Evolutionary conservation across 2,113 vertebrate genomes (phyloP).

Genomic region (Sphyrna mokarran): DNA sequence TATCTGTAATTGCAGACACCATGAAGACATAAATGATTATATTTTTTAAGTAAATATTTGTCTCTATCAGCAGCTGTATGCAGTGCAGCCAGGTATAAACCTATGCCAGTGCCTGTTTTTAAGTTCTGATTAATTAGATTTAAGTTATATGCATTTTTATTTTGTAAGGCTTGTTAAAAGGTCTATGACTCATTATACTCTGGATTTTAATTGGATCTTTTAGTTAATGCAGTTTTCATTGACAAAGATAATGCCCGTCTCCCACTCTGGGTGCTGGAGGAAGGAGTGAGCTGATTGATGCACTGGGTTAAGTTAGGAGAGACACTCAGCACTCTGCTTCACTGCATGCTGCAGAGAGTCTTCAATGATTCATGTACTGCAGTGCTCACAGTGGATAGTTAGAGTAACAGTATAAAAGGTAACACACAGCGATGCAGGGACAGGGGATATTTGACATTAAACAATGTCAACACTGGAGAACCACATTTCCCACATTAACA

Average conservation of each 20-base stretch:
- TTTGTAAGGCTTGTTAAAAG: neutral
- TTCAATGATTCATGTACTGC: conserved; percentile 26
- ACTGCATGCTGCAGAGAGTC: conserved; percentile 14
- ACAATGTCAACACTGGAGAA: neutral
- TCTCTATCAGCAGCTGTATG: conserved; percentile 1
- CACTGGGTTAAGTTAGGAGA: neutral
- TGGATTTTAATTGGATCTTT: neutral
- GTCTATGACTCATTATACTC: neutral
- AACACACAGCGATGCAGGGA: neutral
- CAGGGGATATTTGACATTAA: conserved; percentile 5
- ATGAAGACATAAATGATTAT: neutral
- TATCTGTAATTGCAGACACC: neutral
- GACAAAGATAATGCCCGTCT: neutral
- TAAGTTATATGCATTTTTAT: no score
- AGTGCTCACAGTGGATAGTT: neutral
- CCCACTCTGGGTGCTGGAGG: neutral
- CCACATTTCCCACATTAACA: neutral
- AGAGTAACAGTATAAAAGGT: neutral
- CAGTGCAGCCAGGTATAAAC: neutral
- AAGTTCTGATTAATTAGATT: neutral
- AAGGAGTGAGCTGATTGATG: neutral
- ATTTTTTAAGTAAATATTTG: neutral
- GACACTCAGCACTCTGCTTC: neutral
- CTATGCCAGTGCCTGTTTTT: neutral
- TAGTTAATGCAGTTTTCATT: neutral